These are phyloP conservation scores for Naja naja DNA, from an alignment of 2,113 vertebrate genomes.

Conservation along the genomic window DNA sequence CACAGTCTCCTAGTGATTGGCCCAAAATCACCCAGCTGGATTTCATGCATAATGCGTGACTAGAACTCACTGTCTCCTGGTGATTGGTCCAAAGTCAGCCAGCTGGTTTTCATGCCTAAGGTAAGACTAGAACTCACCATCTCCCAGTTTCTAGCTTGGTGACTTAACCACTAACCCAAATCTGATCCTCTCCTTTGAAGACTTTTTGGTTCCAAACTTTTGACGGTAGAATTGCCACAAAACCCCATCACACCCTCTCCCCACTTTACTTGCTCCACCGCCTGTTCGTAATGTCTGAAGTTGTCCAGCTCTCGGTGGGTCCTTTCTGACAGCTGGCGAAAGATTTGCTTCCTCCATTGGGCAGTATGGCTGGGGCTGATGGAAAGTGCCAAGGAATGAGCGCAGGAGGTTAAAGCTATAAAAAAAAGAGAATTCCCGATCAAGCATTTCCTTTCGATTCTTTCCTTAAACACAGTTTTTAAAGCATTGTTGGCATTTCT, in stretches of 20 bases:
- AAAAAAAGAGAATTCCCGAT: not conserved
- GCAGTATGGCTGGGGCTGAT: slow-evolving; percentile 86
- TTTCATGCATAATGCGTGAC: rapidly evolving
- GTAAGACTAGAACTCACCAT: not conserved
- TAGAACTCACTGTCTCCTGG: not conserved
- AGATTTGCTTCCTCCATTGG: slow-evolving; percentile 90
- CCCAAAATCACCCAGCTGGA: no score
- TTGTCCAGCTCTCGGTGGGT: slow-evolving; percentile 90
- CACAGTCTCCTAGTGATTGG: no score
- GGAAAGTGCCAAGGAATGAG: slow-evolving; percentile 83
- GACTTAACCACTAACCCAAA: not conserved
- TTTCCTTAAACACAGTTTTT: not conserved
- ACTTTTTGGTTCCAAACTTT: not conserved
- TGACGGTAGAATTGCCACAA: not conserved
- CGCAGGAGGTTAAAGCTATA: slow-evolving; percentile 66
- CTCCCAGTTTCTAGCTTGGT: not conserved
- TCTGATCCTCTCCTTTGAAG: not conserved
- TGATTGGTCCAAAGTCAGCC: rapidly evolving
- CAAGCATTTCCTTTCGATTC: not conserved
- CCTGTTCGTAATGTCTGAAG: slow-evolving; percentile 92
- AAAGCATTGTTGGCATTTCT: not conserved
- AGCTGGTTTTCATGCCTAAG: not conserved
- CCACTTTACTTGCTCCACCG: slow-evolving; percentile 85
- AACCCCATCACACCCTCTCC: not conserved
- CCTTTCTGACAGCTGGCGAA: slow-evolving; percentile 90